phyloP scores from a whole-genome alignment of 1,140 invertebrate genomes.

The Daktulosphaira vitifoliae region DNA sequence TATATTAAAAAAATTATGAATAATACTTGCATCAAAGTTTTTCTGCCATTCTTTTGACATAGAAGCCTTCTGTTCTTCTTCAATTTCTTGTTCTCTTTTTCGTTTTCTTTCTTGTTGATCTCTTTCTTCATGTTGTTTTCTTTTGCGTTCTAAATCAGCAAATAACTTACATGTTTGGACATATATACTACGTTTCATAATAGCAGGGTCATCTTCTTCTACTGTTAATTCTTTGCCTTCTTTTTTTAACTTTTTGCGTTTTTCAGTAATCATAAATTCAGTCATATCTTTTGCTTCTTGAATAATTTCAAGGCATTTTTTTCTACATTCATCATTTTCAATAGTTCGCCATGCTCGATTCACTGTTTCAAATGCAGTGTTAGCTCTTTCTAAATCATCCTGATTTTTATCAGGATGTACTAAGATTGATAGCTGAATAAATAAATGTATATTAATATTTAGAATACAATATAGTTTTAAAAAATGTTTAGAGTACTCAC shows the following conservation, averaged over 20 bases:
- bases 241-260: constrained; percentile 88
- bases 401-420: constrained; percentile 99
- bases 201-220: constrained; percentile 89
- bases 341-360: constrained; percentile 94
- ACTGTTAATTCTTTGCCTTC: constrained; percentile 72
- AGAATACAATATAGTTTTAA: not conserved
- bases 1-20: not conserved
- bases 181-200: constrained; percentile 90
- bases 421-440: constrained; percentile 75
- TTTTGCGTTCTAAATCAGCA: constrained; percentile 88
- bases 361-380: constrained; percentile 86
- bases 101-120: constrained; percentile 91
- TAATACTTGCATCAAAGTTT: constrained; percentile 79
- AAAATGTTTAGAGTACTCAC: constrained; percentile 44
- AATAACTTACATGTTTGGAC: constrained; percentile 98
- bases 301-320: constrained; percentile 92
- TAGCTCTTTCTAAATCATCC: constrained; percentile 88
- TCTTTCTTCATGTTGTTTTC: constrained; percentile 67
- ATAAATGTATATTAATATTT: constrained; percentile 30
- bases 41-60: constrained; percentile 92
- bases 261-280: constrained; percentile 90
- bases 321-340: constrained; percentile 87
- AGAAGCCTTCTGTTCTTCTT: constrained; percentile 80
- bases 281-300: constrained; percentile 92
- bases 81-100: constrained; percentile 87